phyloP scores from a whole-genome alignment of 2,888 invertebrate genomes.

The Trachelus tabidus region DNA sequence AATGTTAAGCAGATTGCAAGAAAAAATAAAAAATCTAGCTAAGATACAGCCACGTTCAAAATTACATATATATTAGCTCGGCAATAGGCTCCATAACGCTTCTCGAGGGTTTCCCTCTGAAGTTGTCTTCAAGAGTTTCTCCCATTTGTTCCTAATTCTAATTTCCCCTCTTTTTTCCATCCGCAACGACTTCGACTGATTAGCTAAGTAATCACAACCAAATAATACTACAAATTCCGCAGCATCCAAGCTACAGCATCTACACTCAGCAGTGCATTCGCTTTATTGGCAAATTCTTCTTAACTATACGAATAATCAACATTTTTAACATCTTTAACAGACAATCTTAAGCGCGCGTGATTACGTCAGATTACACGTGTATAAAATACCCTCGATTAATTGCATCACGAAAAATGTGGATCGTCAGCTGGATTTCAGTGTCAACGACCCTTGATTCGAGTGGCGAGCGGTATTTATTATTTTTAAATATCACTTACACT shows the following conservation, averaged over 20 bases:
- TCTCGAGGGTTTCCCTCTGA: not conserved
- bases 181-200: not conserved
- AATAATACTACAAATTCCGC: constrained; percentile 28
- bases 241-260: not conserved
- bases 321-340: constrained; percentile 24
- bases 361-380: not conserved
- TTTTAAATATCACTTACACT: not conserved
- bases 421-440: not conserved
- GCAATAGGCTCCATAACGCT: not conserved
- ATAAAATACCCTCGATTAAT: not conserved
- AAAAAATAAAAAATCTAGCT: not conserved
- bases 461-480: not conserved
- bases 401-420: not conserved
- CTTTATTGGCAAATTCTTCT: constrained; percentile 4
- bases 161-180: not conserved
- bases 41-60: not conserved
- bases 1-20: not conserved
- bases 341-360: constrained; percentile 12
- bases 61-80: not conserved
- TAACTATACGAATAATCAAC: constrained; percentile 22
- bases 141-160: not conserved
- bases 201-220: constrained; percentile 35
- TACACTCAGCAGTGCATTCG: not conserved
- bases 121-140: not conserved
- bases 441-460: not conserved